Evolutionary conservation across 1,140 invertebrate genomes (phyloP), one percentile per base, ranked within the genome.

Genomic region (Scaptomyza graminum): DNA sequence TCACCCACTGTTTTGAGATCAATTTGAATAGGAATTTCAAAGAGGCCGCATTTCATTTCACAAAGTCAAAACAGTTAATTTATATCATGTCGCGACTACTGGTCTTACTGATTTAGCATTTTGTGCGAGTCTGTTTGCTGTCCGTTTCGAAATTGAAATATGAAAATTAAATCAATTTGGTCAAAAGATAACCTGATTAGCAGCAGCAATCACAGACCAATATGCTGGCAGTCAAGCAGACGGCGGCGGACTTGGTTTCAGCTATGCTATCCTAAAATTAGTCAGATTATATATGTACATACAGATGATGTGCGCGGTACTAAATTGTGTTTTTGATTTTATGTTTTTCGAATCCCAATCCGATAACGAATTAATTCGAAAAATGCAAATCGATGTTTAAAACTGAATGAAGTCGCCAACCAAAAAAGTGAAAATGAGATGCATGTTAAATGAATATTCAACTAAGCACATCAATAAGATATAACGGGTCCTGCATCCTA

Each of bases 1-100:
- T 49, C 69, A 60, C 69, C 68, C 51, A 66, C 63, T 67, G 52
- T 22, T 63, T 69, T 57, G 78, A 87, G 74, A 87, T 87, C 82
- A 71, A 78, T 85, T 82, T 82, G 74, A 82, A 68, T 76, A 68
- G 78, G 82, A 82, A 79, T 88, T 79, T 88, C 83, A 88, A 88
- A 88, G 83, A 74, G 72, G 46, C 83, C 83, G 83, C 83, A 88
- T 88, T 88, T 88, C 83, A 89, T 89, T 90, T 90, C 81, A 89
- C 84, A 90, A 90, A 90, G 89, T 90, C 89, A 90, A 90, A 90
- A 90, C 89, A 90, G 89, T 90, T 90, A 90, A 90, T 90, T 90
- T 90, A 90, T 90, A 90, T 90, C 89, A 90, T 90, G 89, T 90
- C 89, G 89, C 89, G 89, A 90, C 89, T 90, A 90, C 89, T 90